Evolutionary conservation across 2,888 invertebrate genomes (phyloP), one percentile per base, ranked within the genome.

Genomic region (Zygothrica quintamaculata): DNA sequence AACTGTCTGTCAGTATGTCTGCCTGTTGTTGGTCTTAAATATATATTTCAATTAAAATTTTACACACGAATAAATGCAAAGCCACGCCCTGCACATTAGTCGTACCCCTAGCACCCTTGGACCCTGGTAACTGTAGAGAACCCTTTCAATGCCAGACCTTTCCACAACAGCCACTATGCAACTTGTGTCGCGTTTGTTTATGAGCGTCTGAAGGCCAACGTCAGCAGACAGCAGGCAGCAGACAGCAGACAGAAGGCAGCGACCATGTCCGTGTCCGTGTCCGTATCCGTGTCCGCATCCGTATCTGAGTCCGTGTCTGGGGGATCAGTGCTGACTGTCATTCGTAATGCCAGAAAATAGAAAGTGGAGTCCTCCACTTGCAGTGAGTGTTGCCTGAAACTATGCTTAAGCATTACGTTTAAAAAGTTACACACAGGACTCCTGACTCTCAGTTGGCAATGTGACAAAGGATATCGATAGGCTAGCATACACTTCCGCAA

Each of bases 11-110:
- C 40, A 12, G 50, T 18, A 36, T 39, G 62, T 22, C 18, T 22
- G 18, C 5, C 3, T 22, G 18, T 22, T 22, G 18, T 22, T 2
- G 2, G 18, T 22, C 77, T 77, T 74, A 77, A 71, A 84, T 68
- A 76, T 84, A 84, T 82, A 84, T 86, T 85, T 86, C 84, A 84
- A 84, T 84, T 84, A 84, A 85, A 84, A 82, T 84, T 85, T 65
- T 79, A 77, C 77, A 77, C 84, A 85, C 80, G 84, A 79, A 86
- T 76, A 77, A 84, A 84, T 85, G 71, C 75, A 78, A 36, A 65
- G 80, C 73, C 84, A 84, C 84, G 79, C 79, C 84, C 74, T 62
- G 65, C 74, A 71, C 84, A 79, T 84, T 79, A 84, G 84, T 47
- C 46, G 50, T 13, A 44, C 47, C 36, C 29, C 25, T 15, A 15